These are phyloP conservation scores for Thyatira batis DNA, from an alignment of 2,888 invertebrate genomes.

Conservation along the genomic window DNA sequence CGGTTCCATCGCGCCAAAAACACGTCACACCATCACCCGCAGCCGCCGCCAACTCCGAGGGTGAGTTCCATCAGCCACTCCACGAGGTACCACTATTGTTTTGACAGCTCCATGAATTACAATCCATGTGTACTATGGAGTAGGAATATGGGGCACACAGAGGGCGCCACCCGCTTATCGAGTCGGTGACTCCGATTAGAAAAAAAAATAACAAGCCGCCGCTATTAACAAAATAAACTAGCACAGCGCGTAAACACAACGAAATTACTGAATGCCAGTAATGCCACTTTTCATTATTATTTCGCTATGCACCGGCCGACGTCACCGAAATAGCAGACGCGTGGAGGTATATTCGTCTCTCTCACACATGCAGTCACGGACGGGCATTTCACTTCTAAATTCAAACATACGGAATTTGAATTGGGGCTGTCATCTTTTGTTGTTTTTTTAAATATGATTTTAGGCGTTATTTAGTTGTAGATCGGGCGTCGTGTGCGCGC, in stretches of 20 bases:
- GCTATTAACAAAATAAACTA: constrained; percentile 73
- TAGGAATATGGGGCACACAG: constrained; percentile 48
- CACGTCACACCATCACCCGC: constrained; percentile 43
- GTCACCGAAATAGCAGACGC: constrained; percentile 72
- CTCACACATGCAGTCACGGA: constrained; percentile 53
- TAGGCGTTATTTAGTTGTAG: constrained; percentile 29
- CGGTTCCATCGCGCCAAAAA: constrained; percentile 62
- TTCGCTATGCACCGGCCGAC: constrained; percentile 78
- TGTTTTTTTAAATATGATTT: constrained; percentile 42
- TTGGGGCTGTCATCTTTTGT: constrained; percentile 52
- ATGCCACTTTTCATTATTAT: constrained; percentile 81
- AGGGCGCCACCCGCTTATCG: constrained; percentile 56
- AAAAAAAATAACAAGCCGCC: constrained; percentile 44
- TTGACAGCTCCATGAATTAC: constrained; percentile 67
- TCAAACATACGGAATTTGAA: constrained; percentile 56
- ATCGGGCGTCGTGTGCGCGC: constrained; percentile 11
- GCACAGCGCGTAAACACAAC: constrained; percentile 81
- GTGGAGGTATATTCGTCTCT: constrained; percentile 61
- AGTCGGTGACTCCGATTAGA: constrained; percentile 30
- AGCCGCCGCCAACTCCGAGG: constrained; percentile 24
- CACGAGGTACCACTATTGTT: constrained; percentile 60
- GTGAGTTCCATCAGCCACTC: constrained; percentile 31
- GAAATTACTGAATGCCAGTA: constrained; percentile 80
- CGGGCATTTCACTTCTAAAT: constrained; percentile 63
- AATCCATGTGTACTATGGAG: constrained; percentile 48